These are phyloP conservation scores for Dichetophora obliterata DNA, from an alignment of 2,888 invertebrate genomes.

Conservation along the genomic window DNA sequence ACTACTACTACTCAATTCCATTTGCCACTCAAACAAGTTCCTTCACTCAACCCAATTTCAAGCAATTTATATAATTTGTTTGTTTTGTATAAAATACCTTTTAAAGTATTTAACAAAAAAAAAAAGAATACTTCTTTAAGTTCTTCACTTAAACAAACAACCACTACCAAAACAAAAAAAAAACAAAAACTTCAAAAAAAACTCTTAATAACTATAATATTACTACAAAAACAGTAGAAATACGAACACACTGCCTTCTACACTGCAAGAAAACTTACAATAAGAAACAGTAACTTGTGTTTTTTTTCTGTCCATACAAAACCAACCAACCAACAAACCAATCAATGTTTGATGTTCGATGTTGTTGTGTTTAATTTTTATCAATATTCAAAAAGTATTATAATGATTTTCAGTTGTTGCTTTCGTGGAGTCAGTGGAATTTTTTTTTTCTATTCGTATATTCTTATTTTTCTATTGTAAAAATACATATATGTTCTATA, in stretches of 20 bases:
- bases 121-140: constrained; percentile 5
- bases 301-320: constrained; percentile 39
- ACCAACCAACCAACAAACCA: constrained; percentile 42
- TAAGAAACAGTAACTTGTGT: constrained; percentile 33
- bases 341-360: constrained; percentile 60
- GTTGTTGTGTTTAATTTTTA: constrained; percentile 55
- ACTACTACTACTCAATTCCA: constrained; percentile 25
- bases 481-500: background rate
- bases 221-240: constrained; percentile 15
- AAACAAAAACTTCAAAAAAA: constrained; percentile 18
- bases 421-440: constrained; percentile 1
- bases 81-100: constrained; percentile 32
- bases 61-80: constrained; percentile 18
- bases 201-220: background rate
- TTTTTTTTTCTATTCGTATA: background rate
- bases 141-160: background rate
- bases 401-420: constrained; percentile 48
- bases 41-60: constrained; percentile 30
- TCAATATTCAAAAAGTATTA: constrained; percentile 40
- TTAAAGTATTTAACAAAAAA: background rate
- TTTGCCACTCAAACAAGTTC: constrained; percentile 35
- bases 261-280: constrained; percentile 3
- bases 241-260: background rate
- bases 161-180: background rate
- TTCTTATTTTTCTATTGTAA: background rate